Evolutionary conservation across 2,113 vertebrate species (phyloP), one percentile per base, ranked within the genome.

Genomic region (Forbesichthys papilliferus): DNA sequence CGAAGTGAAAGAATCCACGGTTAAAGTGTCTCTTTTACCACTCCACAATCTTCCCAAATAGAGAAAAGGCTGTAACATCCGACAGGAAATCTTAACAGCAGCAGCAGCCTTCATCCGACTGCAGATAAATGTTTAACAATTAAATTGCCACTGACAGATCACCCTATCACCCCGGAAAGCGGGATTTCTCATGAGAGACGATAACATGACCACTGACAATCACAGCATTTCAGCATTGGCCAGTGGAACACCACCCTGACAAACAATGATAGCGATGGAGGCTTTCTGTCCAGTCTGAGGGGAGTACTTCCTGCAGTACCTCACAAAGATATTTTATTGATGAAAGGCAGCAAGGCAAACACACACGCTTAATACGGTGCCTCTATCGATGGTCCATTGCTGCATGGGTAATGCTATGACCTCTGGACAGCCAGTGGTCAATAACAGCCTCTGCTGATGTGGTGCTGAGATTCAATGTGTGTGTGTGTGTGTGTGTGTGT

Each of bases 91-190:
- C 11, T 48, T 11, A 73, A 80, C 68, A 51, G 53, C 52, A 55
- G 11, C 34, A 51, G 69, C 66, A 36, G 56, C 77, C 70, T 79
- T 82, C 77, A 11, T 74, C 76, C 75, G 69, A 77, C 58, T 88
- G 73, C 68, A 67, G 53, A 88, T 86, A 82, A 68, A 90, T 87
- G 66, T 78, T 84, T 79, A 80, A 48, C 82, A 88, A 86, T 85
- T 86, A 27, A 77, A 88, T 88, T 87, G 88, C 87, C 79, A 91
- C 82, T 85, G 74, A 84, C 74, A 75, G 68, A 71, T 72, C 71
- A 81, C 76, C 87, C 79, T 81, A 90, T 89, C 88, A 75, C 85
- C 80, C 69, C 68, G 85, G 55, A 10, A 20, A 54, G 14, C 1
- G 79, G 59, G 47, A 63, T 82, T 48, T 80, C 71, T 74, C 46